A percentile compares a stretch with the other conserved stretches of the same genome.
These are phyloP conservation scores for Grapholita molesta DNA, from an alignment of 1,140 invertebrate species.

Conservation along the genomic window DNA sequence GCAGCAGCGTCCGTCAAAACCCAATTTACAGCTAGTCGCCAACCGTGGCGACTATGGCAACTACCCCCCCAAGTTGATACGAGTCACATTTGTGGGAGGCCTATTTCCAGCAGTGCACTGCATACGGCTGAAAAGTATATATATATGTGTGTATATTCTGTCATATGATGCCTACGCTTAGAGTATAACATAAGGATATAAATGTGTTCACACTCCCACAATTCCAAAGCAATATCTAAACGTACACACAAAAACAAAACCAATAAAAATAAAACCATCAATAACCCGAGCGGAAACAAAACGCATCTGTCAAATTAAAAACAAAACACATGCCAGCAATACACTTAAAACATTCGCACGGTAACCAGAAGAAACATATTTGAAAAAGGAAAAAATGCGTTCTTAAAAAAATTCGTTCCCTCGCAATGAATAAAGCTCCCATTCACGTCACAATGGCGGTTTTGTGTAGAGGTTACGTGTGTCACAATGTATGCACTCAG, in stretches of 20 bases:
- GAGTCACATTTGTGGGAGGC: no score
- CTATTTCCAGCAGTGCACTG: no score
- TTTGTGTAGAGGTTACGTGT: conserved; percentile 62
- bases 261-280: background rate
- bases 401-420: conserved; percentile 70
- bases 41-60: no score
- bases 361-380: conserved; percentile 59
- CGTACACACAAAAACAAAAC: background rate
- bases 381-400: conserved; percentile 58
- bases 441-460: conserved; percentile 66
- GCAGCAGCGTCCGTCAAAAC: no score
- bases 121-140: no score
- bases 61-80: no score
- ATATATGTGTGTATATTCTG: no score
- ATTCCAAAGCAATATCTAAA: background rate
- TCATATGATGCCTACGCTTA: no score
- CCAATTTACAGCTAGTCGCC: no score
- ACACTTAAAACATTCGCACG: conserved; percentile 70
- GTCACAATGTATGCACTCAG: conserved; percentile 68
- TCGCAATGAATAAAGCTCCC: conserved; percentile 59
- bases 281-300: conserved; percentile 37
- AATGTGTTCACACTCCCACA: background rate
- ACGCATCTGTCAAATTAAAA: conserved; percentile 65
- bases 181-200: background rate
- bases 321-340: conserved; percentile 61